Base-by-base conservation (phyloP, 2,888 invertebrate genomes). In the Agrochola lychnidis region DNA sequence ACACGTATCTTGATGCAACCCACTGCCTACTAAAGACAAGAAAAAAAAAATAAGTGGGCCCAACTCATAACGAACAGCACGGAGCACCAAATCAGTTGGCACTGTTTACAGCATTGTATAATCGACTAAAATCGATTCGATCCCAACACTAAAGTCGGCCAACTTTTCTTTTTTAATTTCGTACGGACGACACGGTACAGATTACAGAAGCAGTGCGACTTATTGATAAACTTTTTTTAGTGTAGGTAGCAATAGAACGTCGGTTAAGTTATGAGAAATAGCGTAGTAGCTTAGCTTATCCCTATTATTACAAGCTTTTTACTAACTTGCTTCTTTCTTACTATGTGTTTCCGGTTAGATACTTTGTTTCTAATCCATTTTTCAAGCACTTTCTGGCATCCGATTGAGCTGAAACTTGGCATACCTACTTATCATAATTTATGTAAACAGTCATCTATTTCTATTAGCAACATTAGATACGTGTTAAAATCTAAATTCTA, bases 81-180 rank as follows among this genome's bases (percentile, higher is more conserved):
- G 76, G 40, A 82, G 62, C 64, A 56, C 79, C 66, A 77, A 86
- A 84, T 86, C 79, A 77, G 70, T 75, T 73, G 78, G 56, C 69
- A 80, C 81, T 81, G 63, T 85, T 88, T 73, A 81, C 71, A 81
- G 84, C 85, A 91, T 94, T 94, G 91, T 92, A 92, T 92, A 94
- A 94, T 93, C 92, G 87, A 71, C 75, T 79, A 78, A 84, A 92
- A 93, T 92, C 90, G 82, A 93, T 93, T 91, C 81, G 83, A 76
- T 79, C 75, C 72, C 82, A 75, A 57, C 81, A 79, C 79, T 85
- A 89, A 81, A 81, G 78, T 82, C 83, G 90, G 80, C 70, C 91
- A 85, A 92, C 90, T 92, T 93, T 92, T 93, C 91, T 90, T 91
- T 90, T 90, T 88, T 79, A 79, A 88, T 86, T 85, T 73, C 57